phyloP scores from a whole-genome alignment of 1,140 invertebrate genomes.

The Anoplophora glabripennis region DNA sequence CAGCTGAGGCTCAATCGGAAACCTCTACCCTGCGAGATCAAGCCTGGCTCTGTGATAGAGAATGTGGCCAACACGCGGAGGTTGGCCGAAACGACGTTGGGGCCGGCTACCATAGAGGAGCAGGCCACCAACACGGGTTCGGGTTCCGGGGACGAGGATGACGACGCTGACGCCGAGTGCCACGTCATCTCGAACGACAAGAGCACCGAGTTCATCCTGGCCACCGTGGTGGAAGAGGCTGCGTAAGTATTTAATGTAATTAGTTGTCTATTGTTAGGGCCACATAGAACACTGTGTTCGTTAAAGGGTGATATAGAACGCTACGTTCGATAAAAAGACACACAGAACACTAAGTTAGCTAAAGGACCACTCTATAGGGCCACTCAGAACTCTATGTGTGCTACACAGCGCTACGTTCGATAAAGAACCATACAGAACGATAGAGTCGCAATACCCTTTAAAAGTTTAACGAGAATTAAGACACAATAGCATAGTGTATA shows the following conservation, averaged over 20 bases:
- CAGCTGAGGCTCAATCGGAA: constrained; percentile 74
- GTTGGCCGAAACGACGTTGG: constrained; percentile 77
- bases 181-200: constrained; percentile 87
- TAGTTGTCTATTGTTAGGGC: too few relatives aligned
- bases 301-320: too few relatives aligned
- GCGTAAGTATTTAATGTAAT: constrained; percentile 48
- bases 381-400: too few relatives aligned
- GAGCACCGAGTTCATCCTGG: constrained; percentile 83
- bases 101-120: constrained; percentile 63
- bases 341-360: too few relatives aligned
- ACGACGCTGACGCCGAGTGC: constrained; percentile 67
- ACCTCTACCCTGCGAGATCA: constrained; percentile 67
- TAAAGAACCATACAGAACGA: too few relatives aligned
- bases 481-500: too few relatives aligned
- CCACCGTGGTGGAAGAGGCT: constrained; percentile 78
- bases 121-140: constrained; percentile 85
- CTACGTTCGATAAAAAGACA: too few relatives aligned
- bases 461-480: too few relatives aligned
- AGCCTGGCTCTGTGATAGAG: constrained; percentile 82
- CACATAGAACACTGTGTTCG: too few relatives aligned
- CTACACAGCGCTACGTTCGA: too few relatives aligned
- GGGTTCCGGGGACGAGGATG: constrained; percentile 83
- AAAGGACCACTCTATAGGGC: too few relatives aligned
- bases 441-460: too few relatives aligned
- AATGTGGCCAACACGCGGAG: constrained; percentile 79